Base-by-base conservation (phyloP, 2,888 invertebrate species). In the Azorinus chamasolen region DNA sequence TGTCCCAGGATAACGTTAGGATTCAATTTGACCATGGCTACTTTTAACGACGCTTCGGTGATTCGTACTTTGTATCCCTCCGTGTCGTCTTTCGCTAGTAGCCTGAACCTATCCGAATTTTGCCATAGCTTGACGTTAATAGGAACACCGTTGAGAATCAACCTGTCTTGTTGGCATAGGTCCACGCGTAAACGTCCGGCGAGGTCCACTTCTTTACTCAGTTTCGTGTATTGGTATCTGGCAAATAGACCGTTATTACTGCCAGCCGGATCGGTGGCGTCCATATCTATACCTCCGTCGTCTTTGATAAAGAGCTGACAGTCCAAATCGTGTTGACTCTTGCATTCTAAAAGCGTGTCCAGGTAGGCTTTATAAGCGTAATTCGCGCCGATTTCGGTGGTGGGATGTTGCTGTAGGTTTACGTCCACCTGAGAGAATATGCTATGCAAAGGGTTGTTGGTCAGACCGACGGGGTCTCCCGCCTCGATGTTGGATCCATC, bases 121-220 rank as follows among this genome's bases (percentile, higher is more conserved):
- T 70, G 62, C 61, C 53, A 70, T 16, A 46, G 37, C 37, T 62
- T 61, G 39, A 62, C 24, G 43, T 71, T 71, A 20, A 71, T 16
- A 2, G 71, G 69, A 27, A 75, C 69, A 14, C 69, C 63, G 32
- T 75, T 75, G 1, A 63, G 5, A n/a, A 75, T n/a, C 22, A 75
- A 25, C 53, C 63, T 69, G 51, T 69, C 58, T 32, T 75, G 75
- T 58, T 75, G 75, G 53, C 68, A 75, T 0, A 69, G 41, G 39
- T 75, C 75, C 0, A 64, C 59, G 51, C 58, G 46, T 12, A 69
- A 39, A n/a, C 25, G 48, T 16, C 75, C 65, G 8, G 54, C 39
- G 20, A 75, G 39, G 53, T 75, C 70, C 12, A 65, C 1, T 20
- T 46, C n/a, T 65, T 50, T 54, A 27, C 64, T 63, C 27, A 20